Percentiles rank a stretch among this genome's conserved stretches.
phyloP scores from a whole-genome alignment of 2,797 vertebrate species.

The Poeciliopsis paucimaculata region DNA sequence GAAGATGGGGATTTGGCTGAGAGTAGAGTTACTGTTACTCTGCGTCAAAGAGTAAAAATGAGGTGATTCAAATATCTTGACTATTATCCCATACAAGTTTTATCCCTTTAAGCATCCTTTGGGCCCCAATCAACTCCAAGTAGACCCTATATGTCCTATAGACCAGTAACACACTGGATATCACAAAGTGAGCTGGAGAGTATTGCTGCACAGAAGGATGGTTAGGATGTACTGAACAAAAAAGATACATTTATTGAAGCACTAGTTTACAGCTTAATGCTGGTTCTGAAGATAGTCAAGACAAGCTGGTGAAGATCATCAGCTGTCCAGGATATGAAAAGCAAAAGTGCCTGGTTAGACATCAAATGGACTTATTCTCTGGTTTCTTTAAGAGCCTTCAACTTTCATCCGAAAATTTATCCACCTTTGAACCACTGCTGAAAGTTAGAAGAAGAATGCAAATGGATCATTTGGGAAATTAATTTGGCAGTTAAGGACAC shows the following conservation, averaged over 20 bases:
- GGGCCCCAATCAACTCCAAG: not conserved
- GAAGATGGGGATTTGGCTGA: not conserved
- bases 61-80: not conserved
- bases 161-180: not conserved
- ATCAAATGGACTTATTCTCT: too few relatives aligned
- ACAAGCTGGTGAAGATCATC: not conserved
- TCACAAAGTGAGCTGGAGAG: not conserved
- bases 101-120: not conserved
- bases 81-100: not conserved
- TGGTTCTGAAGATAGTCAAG: not conserved
- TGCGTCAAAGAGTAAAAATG: not conserved
- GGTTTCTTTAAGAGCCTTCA: too few relatives aligned
- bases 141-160: too few relatives aligned
- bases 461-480: too few relatives aligned
- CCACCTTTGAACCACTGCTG: too few relatives aligned
- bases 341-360: not conserved
- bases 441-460: too few relatives aligned
- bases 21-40: not conserved
- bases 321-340: not conserved
- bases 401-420: too few relatives aligned
- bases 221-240: not conserved
- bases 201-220: not conserved
- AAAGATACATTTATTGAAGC: not conserved
- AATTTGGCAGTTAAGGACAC: too few relatives aligned
- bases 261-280: not conserved